phyloP scores from a whole-genome alignment of 2,888 invertebrate species.

The Cephus nigrinus region DNA sequence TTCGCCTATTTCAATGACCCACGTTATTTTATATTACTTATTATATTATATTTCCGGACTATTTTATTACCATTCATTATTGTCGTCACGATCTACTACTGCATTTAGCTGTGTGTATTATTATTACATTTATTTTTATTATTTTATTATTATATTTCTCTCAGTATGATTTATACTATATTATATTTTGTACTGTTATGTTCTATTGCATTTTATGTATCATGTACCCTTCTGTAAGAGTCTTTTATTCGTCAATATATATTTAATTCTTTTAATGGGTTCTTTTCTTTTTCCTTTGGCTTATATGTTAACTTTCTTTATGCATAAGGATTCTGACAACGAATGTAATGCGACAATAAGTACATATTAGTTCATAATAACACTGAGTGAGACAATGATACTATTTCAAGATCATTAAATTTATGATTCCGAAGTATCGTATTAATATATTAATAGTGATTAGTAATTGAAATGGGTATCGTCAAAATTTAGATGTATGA shows the following conservation, averaged over 20 bases:
- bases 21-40: slow-evolving; percentile 19
- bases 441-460: background rate
- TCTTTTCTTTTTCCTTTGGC: background rate
- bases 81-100: slow-evolving; percentile 27
- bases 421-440: background rate
- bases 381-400: background rate
- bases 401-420: background rate
- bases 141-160: slow-evolving; percentile 35
- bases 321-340: background rate
- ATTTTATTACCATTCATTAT: slow-evolving; percentile 13
- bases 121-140: slow-evolving; percentile 35
- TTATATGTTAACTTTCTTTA: background rate
- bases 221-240: slow-evolving; percentile 28
- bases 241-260: slow-evolving; percentile 34
- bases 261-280: slow-evolving; percentile 35
- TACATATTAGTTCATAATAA: background rate
- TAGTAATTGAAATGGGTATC: background rate
- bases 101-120: slow-evolving; percentile 23
- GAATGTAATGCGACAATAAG: background rate
- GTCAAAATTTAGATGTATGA: background rate
- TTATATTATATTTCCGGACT: slow-evolving; percentile 16
- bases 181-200: slow-evolving; percentile 47
- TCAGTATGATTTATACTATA: slow-evolving; percentile 1
- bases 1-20: slow-evolving; percentile 16
- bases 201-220: slow-evolving; percentile 19